Evolutionary conservation across 2,888 invertebrate species (phyloP), one percentile per base, ranked within the genome.

Genomic region (Amphipoea lucens): DNA sequence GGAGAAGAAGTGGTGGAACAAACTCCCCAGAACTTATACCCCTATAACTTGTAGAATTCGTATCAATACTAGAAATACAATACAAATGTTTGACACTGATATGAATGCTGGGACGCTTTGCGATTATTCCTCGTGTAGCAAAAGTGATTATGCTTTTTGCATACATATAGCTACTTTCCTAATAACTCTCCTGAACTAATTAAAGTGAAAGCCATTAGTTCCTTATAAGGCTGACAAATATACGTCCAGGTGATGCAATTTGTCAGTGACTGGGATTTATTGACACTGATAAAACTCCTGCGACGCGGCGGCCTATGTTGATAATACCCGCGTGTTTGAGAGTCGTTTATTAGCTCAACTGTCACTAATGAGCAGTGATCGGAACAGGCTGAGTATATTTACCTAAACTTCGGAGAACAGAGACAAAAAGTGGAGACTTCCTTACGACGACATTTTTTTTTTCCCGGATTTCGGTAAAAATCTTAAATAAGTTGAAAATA

Each of bases 201-300:
- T 71, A 72, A 42, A 60, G 23, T 51, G 6, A 60, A 40, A 51
- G 36, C 23, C 11, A 17, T 54, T 48, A 45, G 20, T 63, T 73
- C 29, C 20, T 14, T 71, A 63, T 14, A 65, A 48, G 63, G 4
- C 48, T 42, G 17, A 63, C 42, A 63, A 45, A 51, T 70, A 54
- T 74, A 70, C 54, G 14, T 60, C 45, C 40, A 74, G 36, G 91
- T 94, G 95, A 95, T 95, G 95, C 95, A 95, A 96, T 96, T 96
- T 94, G 94, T 91, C 91, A 92, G 92, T 86, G 94, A 93, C 94
- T 93, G 90, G 93, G 94, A 96, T 96, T 96, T 95, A 96, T 95
- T 90, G 94, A 85, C 87, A 85, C 92, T 94, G 95, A 95, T 96
- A 95, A 95, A 93, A 93, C 90, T 91, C 92, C 93, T 92, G 91